Percentiles rank a stretch among this genome's conserved stretches.
phyloP scores from a whole-genome alignment of 1,140 invertebrate genomes.

The Aethina tumida region DNA sequence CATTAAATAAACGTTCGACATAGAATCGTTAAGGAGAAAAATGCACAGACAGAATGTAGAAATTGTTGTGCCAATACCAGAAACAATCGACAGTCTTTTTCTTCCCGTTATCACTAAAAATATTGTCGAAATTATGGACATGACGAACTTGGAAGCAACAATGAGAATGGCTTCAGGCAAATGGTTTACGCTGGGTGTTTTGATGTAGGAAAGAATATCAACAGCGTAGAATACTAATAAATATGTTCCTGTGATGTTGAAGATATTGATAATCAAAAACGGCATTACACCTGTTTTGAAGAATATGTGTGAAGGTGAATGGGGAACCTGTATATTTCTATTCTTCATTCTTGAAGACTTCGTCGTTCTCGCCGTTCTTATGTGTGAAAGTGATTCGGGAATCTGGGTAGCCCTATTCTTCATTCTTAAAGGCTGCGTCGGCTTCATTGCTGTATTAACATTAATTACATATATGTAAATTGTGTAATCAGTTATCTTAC shows the following conservation, averaged over 20 bases:
- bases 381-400: too few relatives aligned
- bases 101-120: conserved; percentile 51
- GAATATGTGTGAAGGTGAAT: too few relatives aligned
- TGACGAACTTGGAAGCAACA: conserved; percentile 48
- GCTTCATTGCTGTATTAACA: too few relatives aligned
- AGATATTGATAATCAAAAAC: conserved; percentile 56
- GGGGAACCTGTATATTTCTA: too few relatives aligned
- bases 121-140: conserved; percentile 51
- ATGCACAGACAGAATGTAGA: conserved; percentile 48
- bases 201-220: conserved; percentile 45
- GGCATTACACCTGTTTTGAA: conserved; percentile 63
- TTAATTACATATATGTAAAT: too few relatives aligned
- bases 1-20: conserved; percentile 37
- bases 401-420: too few relatives aligned
- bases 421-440: too few relatives aligned
- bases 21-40: conserved; percentile 37
- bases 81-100: conserved; percentile 49
- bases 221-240: conserved; percentile 66
- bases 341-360: too few relatives aligned
- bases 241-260: conserved; percentile 62
- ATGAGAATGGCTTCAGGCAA: conserved; percentile 53
- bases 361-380: too few relatives aligned
- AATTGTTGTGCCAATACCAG: conserved; percentile 50
- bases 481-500: too few relatives aligned
- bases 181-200: conserved; percentile 30